These are phyloP conservation scores for Sylvilagus floridanus DNA, from an alignment of 2,797 vertebrate species.

Conservation along the genomic window DNA sequence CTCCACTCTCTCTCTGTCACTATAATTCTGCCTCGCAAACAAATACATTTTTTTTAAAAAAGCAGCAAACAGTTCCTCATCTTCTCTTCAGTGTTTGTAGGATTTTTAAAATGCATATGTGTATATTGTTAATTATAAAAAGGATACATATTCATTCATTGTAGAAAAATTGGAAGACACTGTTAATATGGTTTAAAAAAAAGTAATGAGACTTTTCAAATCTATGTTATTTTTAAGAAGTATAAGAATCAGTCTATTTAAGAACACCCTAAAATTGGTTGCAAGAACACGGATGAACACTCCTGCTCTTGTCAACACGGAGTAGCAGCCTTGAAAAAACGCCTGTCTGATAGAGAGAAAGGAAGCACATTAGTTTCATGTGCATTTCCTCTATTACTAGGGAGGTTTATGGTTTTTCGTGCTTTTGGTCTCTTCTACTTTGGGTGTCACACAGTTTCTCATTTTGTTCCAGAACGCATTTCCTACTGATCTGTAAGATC, in stretches of 20 bases:
- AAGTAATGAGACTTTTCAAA: slow-evolving; percentile 66
- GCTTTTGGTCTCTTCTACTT: slow-evolving; percentile 45
- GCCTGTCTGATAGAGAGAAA: slow-evolving; percentile 23
- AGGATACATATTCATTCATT: slow-evolving; percentile 72
- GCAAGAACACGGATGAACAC: background rate
- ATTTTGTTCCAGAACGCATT: slow-evolving; percentile 63
- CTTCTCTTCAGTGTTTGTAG: slow-evolving; percentile 58
- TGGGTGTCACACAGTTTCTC: background rate
- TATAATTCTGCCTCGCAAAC: too few species aligned
- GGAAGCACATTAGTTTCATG: slow-evolving; percentile 1
- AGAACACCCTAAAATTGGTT: slow-evolving; percentile 64
- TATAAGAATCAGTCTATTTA: slow-evolving; percentile 59
- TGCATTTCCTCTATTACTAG: slow-evolving; percentile 8
- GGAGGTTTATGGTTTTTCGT: background rate
- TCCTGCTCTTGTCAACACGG: background rate
- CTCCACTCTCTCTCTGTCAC: too few species aligned
- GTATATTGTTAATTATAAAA: slow-evolving; percentile 70
- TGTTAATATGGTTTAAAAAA: slow-evolving; percentile 59
- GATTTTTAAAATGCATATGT: slow-evolving; percentile 61
- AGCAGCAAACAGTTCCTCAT: background rate
- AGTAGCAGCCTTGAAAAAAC: slow-evolving; percentile 11
- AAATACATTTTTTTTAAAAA: too few species aligned
- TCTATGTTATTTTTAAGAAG: slow-evolving; percentile 68
- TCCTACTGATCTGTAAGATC: slow-evolving; percentile 63
- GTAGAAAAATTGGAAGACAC: slow-evolving; percentile 71